Evolutionary conservation across 2,888 invertebrate genomes (phyloP).

Genomic region (Caenorhabditis plicata): DNA sequence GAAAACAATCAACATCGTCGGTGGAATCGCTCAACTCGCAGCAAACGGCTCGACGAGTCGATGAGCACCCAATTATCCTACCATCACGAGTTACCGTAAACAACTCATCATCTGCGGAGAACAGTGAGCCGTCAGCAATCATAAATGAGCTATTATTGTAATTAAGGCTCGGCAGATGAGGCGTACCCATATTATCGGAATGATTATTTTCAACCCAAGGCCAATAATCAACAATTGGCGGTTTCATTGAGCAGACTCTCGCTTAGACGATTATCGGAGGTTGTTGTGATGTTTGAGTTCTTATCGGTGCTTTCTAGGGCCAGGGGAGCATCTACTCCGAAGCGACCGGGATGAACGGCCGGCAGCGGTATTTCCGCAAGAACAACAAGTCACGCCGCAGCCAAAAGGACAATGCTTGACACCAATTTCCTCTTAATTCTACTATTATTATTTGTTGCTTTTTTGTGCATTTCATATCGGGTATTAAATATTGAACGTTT

Average conservation of each 20-base stretch:
- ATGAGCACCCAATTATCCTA: constrained; percentile 11
- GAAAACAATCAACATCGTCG: constrained; percentile 33
- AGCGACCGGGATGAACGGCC: constrained; percentile 7
- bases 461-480: no score
- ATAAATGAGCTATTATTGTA: no score
- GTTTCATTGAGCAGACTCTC: constrained; percentile 11
- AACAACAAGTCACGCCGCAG: constrained; percentile 29
- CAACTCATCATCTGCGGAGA: constrained; percentile 23
- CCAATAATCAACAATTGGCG: no score
- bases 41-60: constrained; percentile 32
- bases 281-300: not conserved
- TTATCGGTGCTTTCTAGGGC: constrained; percentile 14
- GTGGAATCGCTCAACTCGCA: constrained; percentile 41
- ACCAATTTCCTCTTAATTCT: no score
- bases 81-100: constrained; percentile 18
- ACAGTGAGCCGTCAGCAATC: no score
- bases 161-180: no score
- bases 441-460: no score
- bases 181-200: no score
- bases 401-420: no score
- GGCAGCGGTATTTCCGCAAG: constrained; percentile 33
- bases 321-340: constrained; percentile 30
- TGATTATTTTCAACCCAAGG: no score
- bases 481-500: no score
- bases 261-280: constrained; percentile 31